phyloP scores from a whole-genome alignment of 1,140 invertebrate species.

The Drosophila novamexicana region DNA sequence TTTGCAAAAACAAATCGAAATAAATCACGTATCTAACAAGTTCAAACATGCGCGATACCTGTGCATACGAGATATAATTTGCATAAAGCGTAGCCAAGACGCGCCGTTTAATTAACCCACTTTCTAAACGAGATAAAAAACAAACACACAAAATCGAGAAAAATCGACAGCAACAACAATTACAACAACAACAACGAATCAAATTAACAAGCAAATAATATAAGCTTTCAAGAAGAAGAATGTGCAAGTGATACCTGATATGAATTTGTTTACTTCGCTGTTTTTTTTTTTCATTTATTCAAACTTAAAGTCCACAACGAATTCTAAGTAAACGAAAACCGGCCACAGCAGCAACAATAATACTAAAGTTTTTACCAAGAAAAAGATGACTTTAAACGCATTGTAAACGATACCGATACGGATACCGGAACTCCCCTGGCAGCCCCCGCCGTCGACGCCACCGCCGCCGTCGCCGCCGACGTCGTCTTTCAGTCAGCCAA shows the following conservation, averaged over 20 bases:
- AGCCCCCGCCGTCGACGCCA: constrained; percentile 5
- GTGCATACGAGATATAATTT: constrained; percentile 47
- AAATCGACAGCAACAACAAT: constrained; percentile 49
- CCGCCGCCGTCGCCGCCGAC: constrained; percentile 17
- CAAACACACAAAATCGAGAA: constrained; percentile 45
- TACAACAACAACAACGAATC: constrained; percentile 55
- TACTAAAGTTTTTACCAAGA: constrained; percentile 20
- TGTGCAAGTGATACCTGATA: constrained; percentile 66
- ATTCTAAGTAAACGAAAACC: constrained; percentile 52
- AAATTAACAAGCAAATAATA: constrained; percentile 75
- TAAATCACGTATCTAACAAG: constrained; percentile 66
- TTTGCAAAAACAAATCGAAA: constrained; percentile 67
- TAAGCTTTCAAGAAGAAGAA: constrained; percentile 42
- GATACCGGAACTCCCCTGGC: constrained; percentile 54
- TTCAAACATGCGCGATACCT: constrained; percentile 24
- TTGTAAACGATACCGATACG: constrained; percentile 54
- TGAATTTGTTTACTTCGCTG: constrained; percentile 47
- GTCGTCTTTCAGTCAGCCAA: constrained; percentile 38
- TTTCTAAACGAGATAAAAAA: constrained; percentile 71
- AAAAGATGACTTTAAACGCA: constrained; percentile 64
- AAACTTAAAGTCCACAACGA: constrained; percentile 9
- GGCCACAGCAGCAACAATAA: constrained; percentile 18
- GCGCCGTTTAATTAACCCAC: constrained; percentile 68
- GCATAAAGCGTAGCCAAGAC: constrained; percentile 66
- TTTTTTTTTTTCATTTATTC: constrained; percentile 44